Base-by-base conservation (phyloP, 2,113 vertebrate genomes). In the Coreoperca whiteheadi region DNA sequence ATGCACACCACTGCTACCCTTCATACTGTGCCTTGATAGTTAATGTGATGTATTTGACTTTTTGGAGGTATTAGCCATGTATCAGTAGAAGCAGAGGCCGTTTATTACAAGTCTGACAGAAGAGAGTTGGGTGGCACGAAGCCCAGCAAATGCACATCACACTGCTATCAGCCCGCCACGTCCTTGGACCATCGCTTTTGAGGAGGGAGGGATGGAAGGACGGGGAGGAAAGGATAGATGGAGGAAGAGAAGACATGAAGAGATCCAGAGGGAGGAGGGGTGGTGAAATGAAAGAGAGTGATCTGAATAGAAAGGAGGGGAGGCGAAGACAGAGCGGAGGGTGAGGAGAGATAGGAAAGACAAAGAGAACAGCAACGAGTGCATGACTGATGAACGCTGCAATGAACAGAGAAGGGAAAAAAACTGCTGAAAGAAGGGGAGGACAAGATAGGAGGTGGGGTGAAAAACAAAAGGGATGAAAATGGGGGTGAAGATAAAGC, bases 51-150 rank as follows among this genome's bases (percentile, higher is more conserved):
- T 92, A 90, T 88, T 85, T 59, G 92, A 91, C 43, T 89, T 90
- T 89, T 79, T 83, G 82, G 75, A 73, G 80, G 64, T 91, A 88
- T 93, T 88, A 91, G 86, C 90, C 74, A 67, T 83, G 92, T 92
- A 91, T 94, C 90, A 88, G 90, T 64, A 10, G 71, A 74, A 67
- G 87, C 85, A 80, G 81, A 56, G 81, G 69, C 50, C 74, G 65
- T 92, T 94, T 83, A 91, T 94, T 91, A 87, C 74, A 18, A 28
- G 53, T 76, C 83, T 91, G 93, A 91, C 87, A 90, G 89, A 79
- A 83, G 86, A 71, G 87, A 86, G 74, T 80, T 34, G 54, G 79
- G 81, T 75, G 83, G 85, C 86, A 25, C 2, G 10, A 51, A 65
- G 84, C 73, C 86, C 77, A 18, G 74, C 34, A 64, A 78, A 90